Conservation (phyloP, 2,797 vertebrate genomes). For the Chaunax sp. region DNA sequence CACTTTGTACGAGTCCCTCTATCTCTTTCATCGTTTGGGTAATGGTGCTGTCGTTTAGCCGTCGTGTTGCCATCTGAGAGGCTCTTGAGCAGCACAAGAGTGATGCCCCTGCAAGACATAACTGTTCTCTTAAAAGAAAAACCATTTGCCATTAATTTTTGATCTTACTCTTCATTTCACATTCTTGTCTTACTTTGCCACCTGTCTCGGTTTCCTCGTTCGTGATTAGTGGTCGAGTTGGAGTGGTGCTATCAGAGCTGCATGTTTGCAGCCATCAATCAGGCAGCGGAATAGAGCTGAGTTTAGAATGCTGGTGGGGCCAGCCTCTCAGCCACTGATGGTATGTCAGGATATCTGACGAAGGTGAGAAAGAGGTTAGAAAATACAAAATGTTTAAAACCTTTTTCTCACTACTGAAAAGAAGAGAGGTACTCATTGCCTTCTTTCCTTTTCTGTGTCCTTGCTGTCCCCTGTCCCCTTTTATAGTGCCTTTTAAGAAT, state of each 20-base stretch:
- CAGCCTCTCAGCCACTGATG: slow-evolving; percentile 38
- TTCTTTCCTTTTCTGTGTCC: slow-evolving; percentile 30
- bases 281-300: slow-evolving; percentile 33
- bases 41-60: slow-evolving; percentile 52
- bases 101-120: slow-evolving; percentile 27
- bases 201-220: slow-evolving; percentile 20
- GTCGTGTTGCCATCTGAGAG: slow-evolving; percentile 10
- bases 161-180: neutral
- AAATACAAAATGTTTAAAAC: slow-evolving; percentile 51
- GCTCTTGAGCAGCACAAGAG: slow-evolving; percentile 23
- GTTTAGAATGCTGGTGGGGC: slow-evolving; percentile 43
- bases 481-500: slow-evolving; percentile 9
- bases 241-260: slow-evolving; percentile 38
- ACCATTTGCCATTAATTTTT: slow-evolving; percentile 17
- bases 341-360: slow-evolving; percentile 52
- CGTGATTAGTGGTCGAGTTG: slow-evolving; percentile 53
- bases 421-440: slow-evolving; percentile 25
- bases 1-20: slow-evolving; percentile 15
- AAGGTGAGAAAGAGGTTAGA: slow-evolving; percentile 26
- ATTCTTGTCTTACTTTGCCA: neutral
- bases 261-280: slow-evolving; percentile 54
- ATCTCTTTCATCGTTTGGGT: slow-evolving; percentile 47
- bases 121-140: slow-evolving; percentile 42
- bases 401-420: slow-evolving; percentile 44
- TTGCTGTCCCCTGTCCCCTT: neutral